Evolutionary conservation across 2,888 invertebrate species (phyloP).

Genomic region (Agrochola lota): DNA sequence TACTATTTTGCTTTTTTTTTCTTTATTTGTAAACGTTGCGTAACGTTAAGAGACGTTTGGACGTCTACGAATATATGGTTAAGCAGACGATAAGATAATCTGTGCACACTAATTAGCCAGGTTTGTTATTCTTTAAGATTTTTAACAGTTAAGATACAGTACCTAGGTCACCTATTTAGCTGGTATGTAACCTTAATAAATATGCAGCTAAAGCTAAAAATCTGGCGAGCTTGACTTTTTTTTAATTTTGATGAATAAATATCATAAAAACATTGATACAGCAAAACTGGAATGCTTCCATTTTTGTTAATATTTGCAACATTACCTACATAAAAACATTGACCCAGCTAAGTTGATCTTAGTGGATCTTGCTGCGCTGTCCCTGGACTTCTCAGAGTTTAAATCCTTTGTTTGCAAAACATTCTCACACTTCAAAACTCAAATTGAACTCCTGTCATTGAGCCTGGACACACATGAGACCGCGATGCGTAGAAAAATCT

Average conservation of each 20-base stretch:
- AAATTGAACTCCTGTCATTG: too few species aligned
- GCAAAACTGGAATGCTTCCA: neutral
- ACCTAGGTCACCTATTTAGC: neutral
- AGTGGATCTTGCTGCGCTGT: too few species aligned
- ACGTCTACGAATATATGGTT: neutral
- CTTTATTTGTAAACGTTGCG: neutral
- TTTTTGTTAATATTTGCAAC: neutral
- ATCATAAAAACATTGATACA: neutral
- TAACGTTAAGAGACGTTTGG: neutral
- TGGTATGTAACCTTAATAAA: neutral
- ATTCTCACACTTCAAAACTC: too few species aligned
- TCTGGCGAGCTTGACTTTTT: neutral
- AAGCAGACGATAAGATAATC: neutral
- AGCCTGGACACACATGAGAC: too few species aligned
- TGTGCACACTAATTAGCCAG: conserved; percentile 87
- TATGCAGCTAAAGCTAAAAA: neutral
- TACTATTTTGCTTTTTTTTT: neutral
- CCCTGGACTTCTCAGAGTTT: too few species aligned
- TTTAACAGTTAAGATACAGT: neutral
- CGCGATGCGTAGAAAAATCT: too few species aligned
- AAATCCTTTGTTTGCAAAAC: too few species aligned
- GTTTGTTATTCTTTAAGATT: conserved; percentile 62
- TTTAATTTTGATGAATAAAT: neutral
- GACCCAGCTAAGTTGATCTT: too few species aligned
- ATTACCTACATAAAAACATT: conserved; percentile 6